A percentile compares a stretch with the other conserved stretches of the same genome.
These are phyloP conservation scores for Alloplasta piceator DNA, from an alignment of 2,888 invertebrate species.

Conservation along the genomic window DNA sequence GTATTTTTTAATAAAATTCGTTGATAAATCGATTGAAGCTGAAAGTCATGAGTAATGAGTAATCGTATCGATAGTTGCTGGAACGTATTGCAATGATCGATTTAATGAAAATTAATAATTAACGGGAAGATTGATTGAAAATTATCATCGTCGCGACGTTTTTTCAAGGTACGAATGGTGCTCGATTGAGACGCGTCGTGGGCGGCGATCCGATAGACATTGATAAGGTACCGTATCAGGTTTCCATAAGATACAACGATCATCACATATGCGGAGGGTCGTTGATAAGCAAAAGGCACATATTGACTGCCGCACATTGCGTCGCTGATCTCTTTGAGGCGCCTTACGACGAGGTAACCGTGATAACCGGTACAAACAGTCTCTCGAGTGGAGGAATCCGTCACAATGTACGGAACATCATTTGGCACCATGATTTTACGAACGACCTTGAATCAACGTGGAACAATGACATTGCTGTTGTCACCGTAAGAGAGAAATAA, in stretches of 20 bases:
- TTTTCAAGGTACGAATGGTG: conserved; percentile 25
- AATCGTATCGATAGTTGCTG: too few species aligned
- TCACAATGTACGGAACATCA: conserved; percentile 49
- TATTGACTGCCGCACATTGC: conserved; percentile 70
- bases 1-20: too few species aligned
- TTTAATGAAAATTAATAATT: too few species aligned
- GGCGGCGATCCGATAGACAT: conserved; percentile 50
- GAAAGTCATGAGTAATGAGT: too few species aligned
- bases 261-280: conserved; percentile 68
- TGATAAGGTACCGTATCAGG: conserved; percentile 67
- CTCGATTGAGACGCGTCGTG: conserved; percentile 62
- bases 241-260: conserved; percentile 58
- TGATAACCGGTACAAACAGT: conserved; percentile 55
- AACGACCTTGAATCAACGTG: conserved; percentile 33
- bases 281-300: conserved; percentile 66
- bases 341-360: conserved; percentile 64
- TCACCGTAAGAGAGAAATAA: conserved; percentile 61
- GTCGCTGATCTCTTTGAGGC: conserved; percentile 63
- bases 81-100: too few species aligned
- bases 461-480: conserved; percentile 68
- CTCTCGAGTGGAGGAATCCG: conserved; percentile 53
- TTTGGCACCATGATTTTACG: conserved; percentile 43
- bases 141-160: not conserved
- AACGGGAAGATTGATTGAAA: not conserved
- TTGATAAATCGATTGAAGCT: too few species aligned